Evolutionary conservation across 2,888 invertebrate species (phyloP).

Genomic region (Orgyia antiqua): DNA sequence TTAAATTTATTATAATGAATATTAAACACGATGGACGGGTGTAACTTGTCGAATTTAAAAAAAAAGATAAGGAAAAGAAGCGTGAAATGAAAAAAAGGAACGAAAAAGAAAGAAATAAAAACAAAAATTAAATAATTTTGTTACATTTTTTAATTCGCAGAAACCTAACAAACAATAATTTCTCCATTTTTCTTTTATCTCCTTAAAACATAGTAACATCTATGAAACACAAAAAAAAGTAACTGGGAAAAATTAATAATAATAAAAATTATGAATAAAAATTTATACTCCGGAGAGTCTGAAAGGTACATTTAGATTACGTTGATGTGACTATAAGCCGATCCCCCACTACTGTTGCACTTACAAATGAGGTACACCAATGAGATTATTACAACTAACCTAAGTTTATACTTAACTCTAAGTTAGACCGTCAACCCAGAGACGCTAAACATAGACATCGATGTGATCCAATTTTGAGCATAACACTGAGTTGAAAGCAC

Average conservation of each 20-base stretch:
- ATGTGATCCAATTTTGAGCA: constrained; percentile 45
- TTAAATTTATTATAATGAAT: constrained; percentile 67
- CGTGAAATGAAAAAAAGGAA: constrained; percentile 28
- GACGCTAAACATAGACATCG: constrained; percentile 30
- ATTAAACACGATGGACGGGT: constrained; percentile 77
- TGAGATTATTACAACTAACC: constrained; percentile 70
- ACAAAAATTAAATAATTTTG: constrained; percentile 67
- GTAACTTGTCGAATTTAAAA: constrained; percentile 68
- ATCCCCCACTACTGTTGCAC: constrained; percentile 46
- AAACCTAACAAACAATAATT: constrained; percentile 79
- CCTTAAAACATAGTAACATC: constrained; percentile 79
- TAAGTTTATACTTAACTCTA: constrained; percentile 68
- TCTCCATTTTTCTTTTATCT: constrained; percentile 65
- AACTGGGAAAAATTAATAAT: constrained; percentile 68
- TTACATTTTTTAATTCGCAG: constrained; percentile 78
- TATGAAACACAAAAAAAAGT: constrained; percentile 76
- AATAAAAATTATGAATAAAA: constrained; percentile 63
- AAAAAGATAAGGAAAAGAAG: constrained; percentile 28
- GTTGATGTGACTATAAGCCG: constrained; percentile 51
- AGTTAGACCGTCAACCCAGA: constrained; percentile 53
- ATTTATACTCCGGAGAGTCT: constrained; percentile 76
- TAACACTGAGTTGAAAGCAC: constrained; percentile 52
- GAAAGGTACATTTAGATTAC: constrained; percentile 75
- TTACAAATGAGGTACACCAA: constrained; percentile 63
- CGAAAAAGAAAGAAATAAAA: constrained; percentile 42